These are phyloP conservation scores for Petromus typicus DNA, from an alignment of 2,113 vertebrate species.

Conservation along the genomic window DNA sequence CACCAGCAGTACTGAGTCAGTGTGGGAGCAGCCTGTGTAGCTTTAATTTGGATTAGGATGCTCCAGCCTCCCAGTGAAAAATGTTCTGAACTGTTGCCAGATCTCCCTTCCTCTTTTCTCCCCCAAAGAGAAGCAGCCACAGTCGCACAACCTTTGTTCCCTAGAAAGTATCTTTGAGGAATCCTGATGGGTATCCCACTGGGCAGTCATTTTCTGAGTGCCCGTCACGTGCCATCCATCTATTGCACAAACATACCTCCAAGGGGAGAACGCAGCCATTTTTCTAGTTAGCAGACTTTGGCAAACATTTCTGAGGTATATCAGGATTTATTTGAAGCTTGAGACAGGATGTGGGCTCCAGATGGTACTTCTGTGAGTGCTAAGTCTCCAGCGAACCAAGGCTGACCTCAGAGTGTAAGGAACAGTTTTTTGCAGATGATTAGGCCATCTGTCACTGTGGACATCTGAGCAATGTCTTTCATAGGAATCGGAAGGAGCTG, in stretches of 20 bases:
- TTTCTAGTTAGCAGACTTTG: slow-evolving; percentile 64
- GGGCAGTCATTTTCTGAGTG: not conserved
- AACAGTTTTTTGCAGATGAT: slow-evolving; percentile 69
- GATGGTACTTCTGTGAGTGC: slow-evolving; percentile 70
- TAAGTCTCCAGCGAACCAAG: slow-evolving; percentile 61
- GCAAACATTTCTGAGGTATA: slow-evolving; percentile 76
- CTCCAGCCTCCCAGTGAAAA: not conserved
- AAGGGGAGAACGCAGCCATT: slow-evolving; percentile 20
- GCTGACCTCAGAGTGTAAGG: slow-evolving; percentile 69
- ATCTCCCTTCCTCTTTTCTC: accelerated
- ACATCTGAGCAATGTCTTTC: slow-evolving; percentile 70
- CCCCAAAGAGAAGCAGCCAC: not conserved
- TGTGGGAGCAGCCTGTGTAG: not conserved
- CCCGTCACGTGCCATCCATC: not conserved
- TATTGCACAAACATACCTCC: not conserved
- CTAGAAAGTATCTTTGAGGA: not conserved
- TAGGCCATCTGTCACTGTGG: slow-evolving; percentile 70
- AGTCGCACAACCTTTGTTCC: not conserved
- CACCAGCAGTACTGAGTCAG: not conserved
- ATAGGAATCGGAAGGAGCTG: slow-evolving; percentile 46
- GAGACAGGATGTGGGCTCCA: slow-evolving; percentile 76
- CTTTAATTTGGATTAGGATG: slow-evolving; percentile 43
- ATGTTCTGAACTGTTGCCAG: not conserved
- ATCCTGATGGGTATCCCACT: not conserved
- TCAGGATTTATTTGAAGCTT: slow-evolving; percentile 73